A percentile compares a stretch with the other conserved stretches of the same genome.
Evolutionary conservation across 1,140 invertebrate species (phyloP).

Genomic region (Bombus polaris): DNA sequence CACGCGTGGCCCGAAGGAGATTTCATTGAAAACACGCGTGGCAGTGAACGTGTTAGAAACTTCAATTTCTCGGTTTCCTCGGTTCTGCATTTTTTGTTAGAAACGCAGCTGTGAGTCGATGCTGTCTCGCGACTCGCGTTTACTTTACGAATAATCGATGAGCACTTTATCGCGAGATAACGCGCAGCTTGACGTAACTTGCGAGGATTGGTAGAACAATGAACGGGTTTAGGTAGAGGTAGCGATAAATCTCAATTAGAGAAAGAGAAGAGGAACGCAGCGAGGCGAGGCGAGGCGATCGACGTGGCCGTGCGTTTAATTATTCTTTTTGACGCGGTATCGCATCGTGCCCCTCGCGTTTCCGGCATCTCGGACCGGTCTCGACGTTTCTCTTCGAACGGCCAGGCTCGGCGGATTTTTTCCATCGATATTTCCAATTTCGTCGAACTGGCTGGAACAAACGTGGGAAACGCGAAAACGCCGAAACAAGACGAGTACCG

Average conservation of each 20-base stretch:
- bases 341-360: not conserved
- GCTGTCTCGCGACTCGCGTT: no score
- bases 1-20: no score
- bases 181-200: conserved; percentile 31
- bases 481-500: not conserved
- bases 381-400: not conserved
- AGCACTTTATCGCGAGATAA: no score
- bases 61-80: no score
- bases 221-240: not conserved
- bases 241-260: conserved; percentile 77
- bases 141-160: no score
- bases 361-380: not conserved
- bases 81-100: no score
- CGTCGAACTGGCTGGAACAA: not conserved
- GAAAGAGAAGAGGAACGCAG: conserved; percentile 12
- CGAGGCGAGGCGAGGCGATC: not conserved
- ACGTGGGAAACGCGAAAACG: not conserved
- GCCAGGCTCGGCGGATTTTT: not conserved
- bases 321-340: conserved; percentile 44
- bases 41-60: no score
- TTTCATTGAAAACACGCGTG: no score
- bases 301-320: conserved; percentile 5
- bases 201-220: conserved; percentile 25
- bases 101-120: no score
- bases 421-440: conserved; percentile 15